phyloP scores from a whole-genome alignment of 1,140 invertebrate species.

The Halictus rubicundus region DNA sequence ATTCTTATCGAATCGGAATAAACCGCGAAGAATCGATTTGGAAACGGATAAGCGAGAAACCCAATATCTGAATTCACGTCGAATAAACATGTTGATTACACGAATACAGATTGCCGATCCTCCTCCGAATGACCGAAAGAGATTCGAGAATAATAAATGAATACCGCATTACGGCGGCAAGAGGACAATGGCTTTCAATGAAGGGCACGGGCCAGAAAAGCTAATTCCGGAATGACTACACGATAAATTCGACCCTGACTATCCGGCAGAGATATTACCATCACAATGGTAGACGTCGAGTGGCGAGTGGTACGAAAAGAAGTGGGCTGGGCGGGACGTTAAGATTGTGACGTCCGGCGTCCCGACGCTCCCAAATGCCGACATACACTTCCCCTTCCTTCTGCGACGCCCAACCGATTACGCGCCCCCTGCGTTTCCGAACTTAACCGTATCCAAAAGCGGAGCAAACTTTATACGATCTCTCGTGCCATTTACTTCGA shows the following conservation, averaged over 20 bases:
- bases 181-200: conserved; percentile 23
- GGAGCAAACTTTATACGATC: conserved; percentile 34
- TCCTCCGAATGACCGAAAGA: no score
- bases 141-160: conserved; percentile 18
- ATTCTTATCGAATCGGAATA: neutral
- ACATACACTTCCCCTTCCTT: conserved; percentile 55
- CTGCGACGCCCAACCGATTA: conserved; percentile 75
- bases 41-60: neutral
- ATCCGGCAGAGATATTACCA: conserved; percentile 68
- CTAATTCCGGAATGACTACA: conserved; percentile 58
- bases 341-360: conserved; percentile 76
- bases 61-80: neutral
- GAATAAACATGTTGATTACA: neutral
- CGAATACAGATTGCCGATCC: neutral
- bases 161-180: neutral
- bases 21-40: neutral
- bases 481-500: conserved; percentile 22
- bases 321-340: conserved; percentile 70
- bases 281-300: conserved; percentile 69
- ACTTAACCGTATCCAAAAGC: conserved; percentile 54
- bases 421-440: conserved; percentile 61
- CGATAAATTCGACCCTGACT: conserved; percentile 45
- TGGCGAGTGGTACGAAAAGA: conserved; percentile 61
- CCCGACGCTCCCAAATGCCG: conserved; percentile 68
- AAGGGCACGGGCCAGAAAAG: conserved; percentile 28